Conservation (phyloP, 2,797 vertebrate species). For the Discoglossus pictus region DNA sequence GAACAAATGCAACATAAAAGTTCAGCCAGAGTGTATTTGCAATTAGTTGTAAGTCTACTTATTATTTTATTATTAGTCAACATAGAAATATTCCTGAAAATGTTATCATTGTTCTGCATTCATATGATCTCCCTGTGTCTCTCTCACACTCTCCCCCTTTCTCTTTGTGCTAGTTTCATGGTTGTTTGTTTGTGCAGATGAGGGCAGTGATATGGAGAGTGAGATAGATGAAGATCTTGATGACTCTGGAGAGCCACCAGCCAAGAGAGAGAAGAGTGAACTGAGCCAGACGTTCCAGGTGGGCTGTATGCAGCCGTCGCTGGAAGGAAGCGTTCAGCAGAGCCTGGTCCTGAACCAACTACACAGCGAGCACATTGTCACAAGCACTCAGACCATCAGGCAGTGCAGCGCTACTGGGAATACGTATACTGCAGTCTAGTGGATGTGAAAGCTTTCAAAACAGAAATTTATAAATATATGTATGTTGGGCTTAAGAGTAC, state of each 20-base stretch:
- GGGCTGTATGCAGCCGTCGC: slow-evolving; percentile 76
- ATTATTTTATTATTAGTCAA: no score
- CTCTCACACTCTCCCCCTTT: slow-evolving; percentile 22
- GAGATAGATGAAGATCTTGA: slow-evolving; percentile 80
- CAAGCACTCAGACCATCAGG: slow-evolving; percentile 88
- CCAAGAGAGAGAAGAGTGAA: slow-evolving; percentile 78
- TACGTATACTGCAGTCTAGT: slow-evolving; percentile 90
- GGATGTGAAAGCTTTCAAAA: slow-evolving; percentile 56
- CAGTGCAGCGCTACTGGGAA: slow-evolving; percentile 94
- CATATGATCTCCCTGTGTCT: slow-evolving; percentile 11
- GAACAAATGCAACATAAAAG: no score
- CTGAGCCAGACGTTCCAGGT: slow-evolving; percentile 72
- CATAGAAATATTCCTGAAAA: no score
- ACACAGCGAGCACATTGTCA: slow-evolving; percentile 88
- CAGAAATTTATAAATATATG: slow-evolving; percentile 62
- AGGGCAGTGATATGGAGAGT: slow-evolving; percentile 79
- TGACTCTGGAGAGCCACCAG: slow-evolving; percentile 76
- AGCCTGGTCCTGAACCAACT: slow-evolving; percentile 83
- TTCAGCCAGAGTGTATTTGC: no score
- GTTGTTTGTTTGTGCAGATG: slow-evolving; percentile 73
- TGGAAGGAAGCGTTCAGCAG: slow-evolving; percentile 80
- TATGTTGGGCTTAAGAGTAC: slow-evolving; percentile 65
- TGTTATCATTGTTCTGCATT: no score
- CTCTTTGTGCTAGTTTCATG: slow-evolving; percentile 48
- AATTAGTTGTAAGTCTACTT: no score